Evolutionary conservation across 2,797 vertebrate genomes (phyloP), one percentile per base, ranked within the genome.

Genomic region (Myotis findleyi): DNA sequence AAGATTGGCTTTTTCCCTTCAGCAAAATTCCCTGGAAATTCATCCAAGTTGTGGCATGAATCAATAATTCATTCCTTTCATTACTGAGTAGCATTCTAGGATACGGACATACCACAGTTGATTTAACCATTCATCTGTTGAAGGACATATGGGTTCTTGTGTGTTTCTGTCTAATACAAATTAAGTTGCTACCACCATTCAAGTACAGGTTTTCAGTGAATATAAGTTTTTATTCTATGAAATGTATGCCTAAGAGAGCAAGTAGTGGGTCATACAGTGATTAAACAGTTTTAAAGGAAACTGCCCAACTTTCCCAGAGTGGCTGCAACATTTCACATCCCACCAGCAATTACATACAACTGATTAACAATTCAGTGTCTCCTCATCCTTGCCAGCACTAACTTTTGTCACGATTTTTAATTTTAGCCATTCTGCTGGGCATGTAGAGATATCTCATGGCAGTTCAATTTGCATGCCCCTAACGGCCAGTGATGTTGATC

Each of bases 201-300:
- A 80, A 80, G 33, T 80, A 27, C 21, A 57, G 14, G 53, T 18
- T 77, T 88, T 89, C 55, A 47, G 10, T 47, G 64, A 79, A 64
- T 51, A 18, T 18, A 77, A 53, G 10, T 57, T 77, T 88, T 89
- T 38, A 38, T 64, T 84, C 30, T 84, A 49, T 79, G 53, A 79
- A 92, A 84, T 55, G 64, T 55, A 47, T 73, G 13, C 21, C 41
- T 6, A 51, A 36, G n/a, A 53, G 41, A 87, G 5, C 41, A 87
- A 76, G 41, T 38, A 41, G 21, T 13, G 11, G 27, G 17, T 62
- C 33, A 62, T 69, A 62, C 0, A 4, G 51, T n/a, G 53, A 77
- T 64, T 36, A 87, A 76, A 88, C 44, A 33, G 21, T 59, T 88
- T 83, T 83, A 4, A 91, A 68, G n/a, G n/a, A 91, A 91, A 87